Evolutionary conservation across 2,797 vertebrate genomes (phyloP).

Genomic region (Natrix natrix): DNA sequence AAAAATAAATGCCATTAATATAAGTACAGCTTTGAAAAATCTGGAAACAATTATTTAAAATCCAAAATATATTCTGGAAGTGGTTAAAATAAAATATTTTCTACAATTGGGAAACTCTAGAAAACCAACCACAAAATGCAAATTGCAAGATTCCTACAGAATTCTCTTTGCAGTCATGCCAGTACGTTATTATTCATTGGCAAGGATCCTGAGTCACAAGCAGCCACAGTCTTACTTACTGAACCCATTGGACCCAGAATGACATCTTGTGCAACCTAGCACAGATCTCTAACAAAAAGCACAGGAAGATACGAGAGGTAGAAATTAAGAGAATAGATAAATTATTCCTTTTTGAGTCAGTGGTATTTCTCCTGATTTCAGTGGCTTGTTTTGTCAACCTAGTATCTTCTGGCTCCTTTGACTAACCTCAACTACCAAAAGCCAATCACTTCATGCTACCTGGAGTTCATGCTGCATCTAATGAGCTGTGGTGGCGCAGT

Average conservation of each 20-base stretch:
- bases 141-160: conserved; percentile 48
- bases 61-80: conserved; percentile 23
- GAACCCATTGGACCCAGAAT: background rate
- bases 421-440: background rate
- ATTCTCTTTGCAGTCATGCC: conserved; percentile 40
- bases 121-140: conserved; percentile 27
- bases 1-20: conserved; percentile 41
- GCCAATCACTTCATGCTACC: background rate
- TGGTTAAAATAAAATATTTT: conserved; percentile 35
- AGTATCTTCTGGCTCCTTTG: background rate
- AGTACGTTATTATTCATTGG: background rate
- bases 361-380: background rate
- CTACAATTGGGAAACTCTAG: background rate
- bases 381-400: background rate
- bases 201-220: conserved; percentile 11
- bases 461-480: background rate
- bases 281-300: conserved; percentile 11
- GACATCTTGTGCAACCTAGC: background rate
- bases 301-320: background rate
- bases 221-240: background rate
- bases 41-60: conserved; percentile 6
- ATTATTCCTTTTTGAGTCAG: conserved; percentile 7
- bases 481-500: too few species aligned
- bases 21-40: conserved; percentile 29
- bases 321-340: background rate